phyloP scores from a whole-genome alignment of 2,888 invertebrate genomes.

The Microdon myrmicae region DNA sequence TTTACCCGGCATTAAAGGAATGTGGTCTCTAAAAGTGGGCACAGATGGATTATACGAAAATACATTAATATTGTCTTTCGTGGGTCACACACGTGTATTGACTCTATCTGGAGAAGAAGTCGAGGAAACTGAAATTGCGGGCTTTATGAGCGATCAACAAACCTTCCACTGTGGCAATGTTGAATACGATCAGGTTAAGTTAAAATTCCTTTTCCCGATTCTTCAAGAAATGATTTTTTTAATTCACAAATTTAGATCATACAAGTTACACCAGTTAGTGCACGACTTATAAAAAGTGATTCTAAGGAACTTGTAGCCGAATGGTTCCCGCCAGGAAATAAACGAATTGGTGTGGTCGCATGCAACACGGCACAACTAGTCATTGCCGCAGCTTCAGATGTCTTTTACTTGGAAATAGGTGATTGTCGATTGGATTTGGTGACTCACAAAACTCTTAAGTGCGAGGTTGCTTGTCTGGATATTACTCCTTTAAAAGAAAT shows the following conservation, averaged over 20 bases:
- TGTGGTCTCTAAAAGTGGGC: slow-evolving; percentile 92
- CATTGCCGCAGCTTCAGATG: slow-evolving; percentile 86
- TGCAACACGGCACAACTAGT: slow-evolving; percentile 82
- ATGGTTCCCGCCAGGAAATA: slow-evolving; percentile 78
- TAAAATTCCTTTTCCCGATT: background rate
- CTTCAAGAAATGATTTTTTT: slow-evolving; percentile 16
- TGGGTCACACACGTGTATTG: slow-evolving; percentile 94
- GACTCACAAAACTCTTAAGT: slow-evolving; percentile 80
- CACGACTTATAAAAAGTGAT: slow-evolving; percentile 76
- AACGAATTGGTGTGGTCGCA: slow-evolving; percentile 88
- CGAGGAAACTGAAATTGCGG: slow-evolving; percentile 94
- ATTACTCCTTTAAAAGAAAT: slow-evolving; percentile 81
- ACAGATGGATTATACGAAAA: slow-evolving; percentile 78
- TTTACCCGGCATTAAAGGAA: slow-evolving; percentile 95
- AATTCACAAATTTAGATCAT: slow-evolving; percentile 69
- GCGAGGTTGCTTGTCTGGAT: slow-evolving; percentile 97
- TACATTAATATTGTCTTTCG: slow-evolving; percentile 92
- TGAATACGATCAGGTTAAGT: slow-evolving; percentile 77
- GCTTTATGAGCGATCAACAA: slow-evolving; percentile 91
- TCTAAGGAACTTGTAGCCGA: slow-evolving; percentile 75
- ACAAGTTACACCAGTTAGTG: slow-evolving; percentile 78
- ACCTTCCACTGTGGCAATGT: slow-evolving; percentile 96
- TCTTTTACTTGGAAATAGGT: slow-evolving; percentile 83
- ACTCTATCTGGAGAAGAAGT: slow-evolving; percentile 95
- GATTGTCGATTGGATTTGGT: slow-evolving; percentile 73